Evolutionary conservation across 2,797 vertebrate genomes (phyloP), one percentile per base, ranked within the genome.

Genomic region (Alectoris magna): DNA sequence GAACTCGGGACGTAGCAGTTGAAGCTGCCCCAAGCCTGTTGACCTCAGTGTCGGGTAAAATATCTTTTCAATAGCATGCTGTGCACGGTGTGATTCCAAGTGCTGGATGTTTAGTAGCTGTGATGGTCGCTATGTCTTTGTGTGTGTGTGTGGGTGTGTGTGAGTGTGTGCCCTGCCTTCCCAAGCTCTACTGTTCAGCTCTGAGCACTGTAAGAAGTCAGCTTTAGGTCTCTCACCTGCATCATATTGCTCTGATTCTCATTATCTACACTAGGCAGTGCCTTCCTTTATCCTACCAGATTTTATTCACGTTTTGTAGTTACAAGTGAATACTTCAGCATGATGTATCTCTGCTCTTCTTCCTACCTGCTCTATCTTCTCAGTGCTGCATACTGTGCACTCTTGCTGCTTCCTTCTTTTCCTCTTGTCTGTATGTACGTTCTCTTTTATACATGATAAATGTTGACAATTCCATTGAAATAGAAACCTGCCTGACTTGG

Each of bases 381-480:
- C 71, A 48, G 9, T 48, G 56, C 39, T 73, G 56, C 68, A 55
- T 2, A 51, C 43, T 41, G 21, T 82, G 63, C 31, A 43, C 84
- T 83, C 53, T 2, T n/a, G 27, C 62, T 85, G 66, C 17, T 43
- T 59, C 31, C 43, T 53, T 73, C 29, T 79, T 75, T 60, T 84
- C 31, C 34, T 85, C 58, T 80, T 82, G 71, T 41, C n/a, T 94
- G 29, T 23, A 36, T 78, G 24, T 62, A 34, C 14, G 70, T 84
- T 39, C 38, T 44, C 44, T 74, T 64, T 88, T 44, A 29, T 60
- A 68, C 41, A 14, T 39, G 5, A 14, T 74, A 62, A 64, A 43
- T 73, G 21, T 46, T 83, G 49, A 63, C 87, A 66, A 80, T 74
- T 91, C 44, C 29, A 38, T 87, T 91, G 87, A 94, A 94, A 73